Evolutionary conservation across 2,113 vertebrate genomes (phyloP).

Genomic region (Ammospiza caudacuta): DNA sequence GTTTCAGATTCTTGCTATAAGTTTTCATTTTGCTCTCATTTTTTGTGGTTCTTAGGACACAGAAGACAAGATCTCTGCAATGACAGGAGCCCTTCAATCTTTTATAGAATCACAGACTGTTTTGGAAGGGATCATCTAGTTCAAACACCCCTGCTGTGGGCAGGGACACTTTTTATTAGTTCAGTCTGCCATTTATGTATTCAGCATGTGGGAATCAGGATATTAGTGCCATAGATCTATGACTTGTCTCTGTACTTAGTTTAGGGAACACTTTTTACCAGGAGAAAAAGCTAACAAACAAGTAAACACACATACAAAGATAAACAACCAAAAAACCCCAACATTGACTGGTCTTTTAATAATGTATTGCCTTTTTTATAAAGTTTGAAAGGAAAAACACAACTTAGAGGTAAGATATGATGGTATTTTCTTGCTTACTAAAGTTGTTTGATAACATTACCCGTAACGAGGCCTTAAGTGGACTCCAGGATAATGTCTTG

Average conservation of each 20-base stretch:
- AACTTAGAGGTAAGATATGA: neutral
- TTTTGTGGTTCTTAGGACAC: neutral
- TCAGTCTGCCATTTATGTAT: neutral
- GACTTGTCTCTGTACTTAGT: neutral
- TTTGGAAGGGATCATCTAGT: neutral
- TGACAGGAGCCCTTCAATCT: neutral
- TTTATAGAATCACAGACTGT: neutral
- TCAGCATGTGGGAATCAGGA: neutral
- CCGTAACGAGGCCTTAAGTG: neutral
- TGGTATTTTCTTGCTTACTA: neutral
- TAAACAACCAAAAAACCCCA: rapidly evolving
- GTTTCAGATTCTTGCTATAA: neutral
- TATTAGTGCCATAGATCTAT: neutral
- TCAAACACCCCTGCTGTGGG: neutral
- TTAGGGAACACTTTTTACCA: neutral
- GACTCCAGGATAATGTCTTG: neutral
- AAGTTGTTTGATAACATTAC: neutral
- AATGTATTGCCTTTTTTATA: neutral
- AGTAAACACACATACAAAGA: neutral
- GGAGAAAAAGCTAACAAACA: neutral
- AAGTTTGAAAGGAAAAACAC: neutral
- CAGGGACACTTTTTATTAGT: neutral
- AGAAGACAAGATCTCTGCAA: neutral
- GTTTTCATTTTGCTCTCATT: neutral
- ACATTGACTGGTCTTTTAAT: neutral